A percentile compares a stretch with the other conserved stretches of the same genome.
Conservation (phyloP, 2,113 vertebrate genomes). For the Martes martes region DNA sequence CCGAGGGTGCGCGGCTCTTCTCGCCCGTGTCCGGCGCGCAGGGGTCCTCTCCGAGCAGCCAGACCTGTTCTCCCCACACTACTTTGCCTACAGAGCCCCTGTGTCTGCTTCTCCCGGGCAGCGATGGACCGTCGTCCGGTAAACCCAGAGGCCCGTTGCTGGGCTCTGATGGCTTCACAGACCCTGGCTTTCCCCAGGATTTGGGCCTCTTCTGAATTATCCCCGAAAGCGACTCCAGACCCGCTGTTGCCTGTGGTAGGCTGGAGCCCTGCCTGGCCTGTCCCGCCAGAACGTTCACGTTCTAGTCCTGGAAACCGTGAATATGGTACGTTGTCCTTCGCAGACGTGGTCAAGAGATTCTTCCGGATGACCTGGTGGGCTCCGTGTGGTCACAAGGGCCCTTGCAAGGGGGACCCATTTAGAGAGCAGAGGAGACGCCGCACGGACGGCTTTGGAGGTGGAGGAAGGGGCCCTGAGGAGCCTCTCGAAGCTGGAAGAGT, state of each 20-base stretch:
- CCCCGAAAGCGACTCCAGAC: neutral
- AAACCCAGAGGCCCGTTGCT: neutral
- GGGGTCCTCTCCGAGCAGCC: neutral
- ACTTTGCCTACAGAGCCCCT: neutral
- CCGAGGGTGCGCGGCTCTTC: neutral
- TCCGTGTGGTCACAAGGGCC: neutral
- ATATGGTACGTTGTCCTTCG: neutral
- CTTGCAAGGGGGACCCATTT: neutral
- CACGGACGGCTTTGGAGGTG: neutral
- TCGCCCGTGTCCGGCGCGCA: rapidly evolving
- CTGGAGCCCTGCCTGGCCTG: neutral
- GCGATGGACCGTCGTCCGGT: no score
- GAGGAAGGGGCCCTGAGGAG: neutral
- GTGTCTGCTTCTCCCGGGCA: neutral
- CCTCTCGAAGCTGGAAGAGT: neutral
- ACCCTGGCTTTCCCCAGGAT: neutral
- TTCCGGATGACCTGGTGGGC: neutral
- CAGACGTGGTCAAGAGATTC: neutral
- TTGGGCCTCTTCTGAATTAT: neutral
- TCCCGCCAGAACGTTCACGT: rapidly evolving
- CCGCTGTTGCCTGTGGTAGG: neutral
- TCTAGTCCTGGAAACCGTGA: neutral
- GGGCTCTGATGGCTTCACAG: neutral
- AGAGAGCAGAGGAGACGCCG: neutral
- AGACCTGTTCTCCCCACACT: neutral